Conservation (phyloP, 1,140 invertebrate species). For the Lepidurus apus region DNA sequence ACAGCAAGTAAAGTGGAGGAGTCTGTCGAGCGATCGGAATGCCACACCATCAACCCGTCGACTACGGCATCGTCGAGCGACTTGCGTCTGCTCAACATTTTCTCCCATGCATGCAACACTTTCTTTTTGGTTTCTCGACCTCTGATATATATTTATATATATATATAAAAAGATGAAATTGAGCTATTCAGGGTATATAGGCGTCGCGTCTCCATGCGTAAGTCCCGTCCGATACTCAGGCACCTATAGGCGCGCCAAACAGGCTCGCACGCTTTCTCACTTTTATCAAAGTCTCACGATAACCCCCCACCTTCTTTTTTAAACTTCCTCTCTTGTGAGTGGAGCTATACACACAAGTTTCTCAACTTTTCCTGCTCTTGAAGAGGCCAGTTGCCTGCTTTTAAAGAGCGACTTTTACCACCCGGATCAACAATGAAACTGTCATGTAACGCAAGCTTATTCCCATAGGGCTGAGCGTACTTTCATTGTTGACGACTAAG, state of each 20-base stretch:
- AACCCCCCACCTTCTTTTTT: slow-evolving; percentile 7
- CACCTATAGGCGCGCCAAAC: slow-evolving; percentile 17
- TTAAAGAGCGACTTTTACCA: too few species aligned
- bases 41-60: slow-evolving; percentile 3
- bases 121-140: background rate
- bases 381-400: too few species aligned
- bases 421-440: too few species aligned
- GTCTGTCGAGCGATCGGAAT: slow-evolving; percentile 14
- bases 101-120: background rate
- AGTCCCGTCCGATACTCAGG: background rate
- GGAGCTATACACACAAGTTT: background rate
- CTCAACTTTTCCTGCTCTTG: background rate
- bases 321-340: background rate
- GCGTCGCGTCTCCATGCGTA: background rate
- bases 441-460: too few species aligned
- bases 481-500: too few species aligned
- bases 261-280: slow-evolving; percentile 7
- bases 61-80: slow-evolving; percentile 7
- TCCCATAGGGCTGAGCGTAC: too few species aligned
- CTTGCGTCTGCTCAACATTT: background rate
- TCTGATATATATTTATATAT: background rate
- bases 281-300: slow-evolving; percentile 9
- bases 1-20: slow-evolving; percentile 21
- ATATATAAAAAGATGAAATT: background rate
- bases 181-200: background rate